Percentiles rank a stretch among this genome's conserved stretches.
Conservation (phyloP, 2,113 vertebrate species). For the Varanus komodoensis region DNA sequence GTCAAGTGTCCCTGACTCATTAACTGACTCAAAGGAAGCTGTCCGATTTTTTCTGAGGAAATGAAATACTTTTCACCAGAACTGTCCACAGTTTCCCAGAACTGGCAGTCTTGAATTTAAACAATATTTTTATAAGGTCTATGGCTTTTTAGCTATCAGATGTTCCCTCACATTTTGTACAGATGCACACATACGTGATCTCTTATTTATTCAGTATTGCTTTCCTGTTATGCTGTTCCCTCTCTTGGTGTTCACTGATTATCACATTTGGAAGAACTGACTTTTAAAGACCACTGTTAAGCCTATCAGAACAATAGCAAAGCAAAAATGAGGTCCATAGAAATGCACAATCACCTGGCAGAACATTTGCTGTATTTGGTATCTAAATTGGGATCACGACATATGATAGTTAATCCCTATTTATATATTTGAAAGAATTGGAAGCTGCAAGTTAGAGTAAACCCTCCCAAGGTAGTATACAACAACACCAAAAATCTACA, state of each 20-base stretch:
- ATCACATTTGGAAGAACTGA: constrained; percentile 22
- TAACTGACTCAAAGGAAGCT: constrained; percentile 21
- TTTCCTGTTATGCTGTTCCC: constrained; percentile 68
- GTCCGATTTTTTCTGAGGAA: constrained; percentile 20
- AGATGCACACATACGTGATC: constrained; percentile 31
- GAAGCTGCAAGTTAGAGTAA: no score
- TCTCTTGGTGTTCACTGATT: constrained; percentile 38
- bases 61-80: no score
- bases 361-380: constrained; percentile 55
- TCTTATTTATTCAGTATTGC: constrained; percentile 28
- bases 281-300: not conserved
- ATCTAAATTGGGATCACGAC: constrained; percentile 1
- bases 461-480: no score
- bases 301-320: constrained; percentile 14
- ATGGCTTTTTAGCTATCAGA: constrained; percentile 9
- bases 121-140: constrained; percentile 39
- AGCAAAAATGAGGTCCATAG: constrained; percentile 58
- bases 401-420: constrained; percentile 41
- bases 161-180: constrained; percentile 5
- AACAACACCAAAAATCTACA: no score
- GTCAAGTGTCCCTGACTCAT: not conserved
- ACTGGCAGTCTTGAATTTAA: constrained; percentile 40
- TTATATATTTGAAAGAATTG: not conserved
- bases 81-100: not conserved
- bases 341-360: not conserved